phyloP scores from a whole-genome alignment of 2,888 invertebrate species.

The Amiota mariae region DNA sequence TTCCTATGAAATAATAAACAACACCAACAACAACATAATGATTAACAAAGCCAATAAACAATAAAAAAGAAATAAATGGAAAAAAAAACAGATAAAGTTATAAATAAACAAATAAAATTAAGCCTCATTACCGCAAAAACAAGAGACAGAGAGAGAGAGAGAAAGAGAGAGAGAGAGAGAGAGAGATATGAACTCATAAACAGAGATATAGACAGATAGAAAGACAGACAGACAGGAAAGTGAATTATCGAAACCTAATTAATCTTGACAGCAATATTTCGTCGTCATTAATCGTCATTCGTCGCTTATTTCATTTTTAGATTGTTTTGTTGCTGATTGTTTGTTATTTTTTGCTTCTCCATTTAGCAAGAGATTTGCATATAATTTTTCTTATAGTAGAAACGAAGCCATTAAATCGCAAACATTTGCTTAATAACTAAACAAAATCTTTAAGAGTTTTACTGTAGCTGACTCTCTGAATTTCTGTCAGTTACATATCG shows the following conservation, averaged over 20 bases:
- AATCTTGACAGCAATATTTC: constrained; percentile 62
- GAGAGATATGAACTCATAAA: constrained; percentile 12
- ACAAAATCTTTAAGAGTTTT: not conserved
- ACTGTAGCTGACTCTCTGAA: not conserved
- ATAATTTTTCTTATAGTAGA: constrained; percentile 9
- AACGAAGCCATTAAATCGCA: constrained; percentile 9
- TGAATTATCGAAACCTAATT: constrained; percentile 63
- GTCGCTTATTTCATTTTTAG: constrained; percentile 61
- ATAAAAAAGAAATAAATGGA: too few species aligned
- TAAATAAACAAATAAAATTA: constrained; percentile 63
- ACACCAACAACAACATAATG: constrained; percentile 22
- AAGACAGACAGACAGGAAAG: constrained; percentile 33
- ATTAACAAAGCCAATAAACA: too few species aligned
- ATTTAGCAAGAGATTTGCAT: constrained; percentile 23
- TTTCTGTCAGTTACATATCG: not conserved
- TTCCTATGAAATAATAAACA: constrained; percentile 45
- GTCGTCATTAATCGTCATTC: constrained; percentile 43
- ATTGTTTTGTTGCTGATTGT: not conserved
- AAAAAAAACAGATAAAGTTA: not conserved
- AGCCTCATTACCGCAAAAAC: constrained; percentile 59
- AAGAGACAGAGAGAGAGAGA: not conserved
- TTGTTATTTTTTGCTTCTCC: not conserved
- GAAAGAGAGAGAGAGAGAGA: not conserved
- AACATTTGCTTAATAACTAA: not conserved
- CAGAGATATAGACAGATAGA: constrained; percentile 22